phyloP scores from a whole-genome alignment of 2,888 invertebrate species.

The Hydrotaea diabolus region DNA sequence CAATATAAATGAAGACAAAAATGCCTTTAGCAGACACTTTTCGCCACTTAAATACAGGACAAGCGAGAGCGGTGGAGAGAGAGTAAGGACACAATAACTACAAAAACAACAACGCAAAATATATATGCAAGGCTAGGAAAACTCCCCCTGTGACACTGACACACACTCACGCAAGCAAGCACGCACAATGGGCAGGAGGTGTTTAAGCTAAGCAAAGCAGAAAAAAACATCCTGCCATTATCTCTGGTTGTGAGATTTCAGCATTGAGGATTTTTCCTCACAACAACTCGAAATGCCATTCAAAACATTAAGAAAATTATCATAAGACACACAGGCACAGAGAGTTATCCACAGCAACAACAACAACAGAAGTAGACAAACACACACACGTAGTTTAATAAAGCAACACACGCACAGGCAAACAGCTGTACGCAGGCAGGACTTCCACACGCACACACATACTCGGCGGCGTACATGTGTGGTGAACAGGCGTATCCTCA shows the following conservation, averaged over 20 bases:
- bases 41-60: slow-evolving; percentile 48
- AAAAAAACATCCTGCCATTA: not conserved
- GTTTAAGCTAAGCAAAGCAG: too few relatives aligned
- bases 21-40: slow-evolving; percentile 58
- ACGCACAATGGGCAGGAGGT: not conserved
- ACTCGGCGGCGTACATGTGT: too few relatives aligned
- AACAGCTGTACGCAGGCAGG: not conserved
- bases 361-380: not conserved
- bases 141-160: not conserved
- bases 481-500: not conserved
- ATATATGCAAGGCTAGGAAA: not conserved
- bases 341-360: not conserved
- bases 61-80: not conserved
- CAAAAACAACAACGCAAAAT: not conserved
- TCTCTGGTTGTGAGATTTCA: slow-evolving; percentile 11
- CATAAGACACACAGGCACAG: slow-evolving; percentile 29
- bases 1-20: slow-evolving; percentile 59
- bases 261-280: not conserved
- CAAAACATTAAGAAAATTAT: slow-evolving; percentile 53
- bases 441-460: not conserved
- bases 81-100: not conserved
- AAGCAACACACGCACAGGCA: not conserved
- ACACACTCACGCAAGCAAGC: not conserved
- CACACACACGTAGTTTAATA: not conserved
- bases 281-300: slow-evolving; percentile 48